Conservation (phyloP, 2,113 vertebrate genomes). For the Carollia perspicillata region DNA sequence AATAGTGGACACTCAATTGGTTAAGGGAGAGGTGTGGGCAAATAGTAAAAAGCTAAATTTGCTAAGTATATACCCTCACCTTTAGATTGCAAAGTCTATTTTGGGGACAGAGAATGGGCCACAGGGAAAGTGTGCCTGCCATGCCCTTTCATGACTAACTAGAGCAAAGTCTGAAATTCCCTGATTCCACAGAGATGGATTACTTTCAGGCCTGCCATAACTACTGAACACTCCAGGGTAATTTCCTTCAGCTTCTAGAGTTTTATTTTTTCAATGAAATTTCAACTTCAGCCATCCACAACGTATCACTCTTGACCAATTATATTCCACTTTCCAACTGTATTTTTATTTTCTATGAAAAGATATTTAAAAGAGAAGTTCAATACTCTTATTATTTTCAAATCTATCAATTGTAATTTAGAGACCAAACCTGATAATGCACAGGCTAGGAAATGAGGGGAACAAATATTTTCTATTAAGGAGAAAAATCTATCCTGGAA, state of each 20-base stretch:
- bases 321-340: slow-evolving; percentile 26
- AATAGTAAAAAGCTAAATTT: not conserved
- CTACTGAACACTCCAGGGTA: not conserved
- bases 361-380: slow-evolving; percentile 5
- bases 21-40: not conserved
- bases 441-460: not conserved
- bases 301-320: not conserved
- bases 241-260: not conserved
- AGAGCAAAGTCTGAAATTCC: not conserved
- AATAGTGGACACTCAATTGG: not conserved
- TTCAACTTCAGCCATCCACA: slow-evolving; percentile 8
- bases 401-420: slow-evolving; percentile 3
- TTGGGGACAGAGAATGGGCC: not conserved
- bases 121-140: not conserved
- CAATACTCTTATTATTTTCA: not conserved
- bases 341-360: slow-evolving; percentile 3
- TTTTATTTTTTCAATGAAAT: slow-evolving; percentile 22
- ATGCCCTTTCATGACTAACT: not conserved
- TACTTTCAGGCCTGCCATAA: not conserved
- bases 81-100: not conserved
- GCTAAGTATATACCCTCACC: not conserved
- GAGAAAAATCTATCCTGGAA: not conserved
- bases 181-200: not conserved
- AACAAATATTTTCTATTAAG: slow-evolving; percentile 1
- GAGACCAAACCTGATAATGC: slow-evolving; percentile 30